Evolutionary conservation across 2,797 vertebrate species (phyloP), one percentile per base, ranked within the genome.

Genomic region (Trachurus trachurus): DNA sequence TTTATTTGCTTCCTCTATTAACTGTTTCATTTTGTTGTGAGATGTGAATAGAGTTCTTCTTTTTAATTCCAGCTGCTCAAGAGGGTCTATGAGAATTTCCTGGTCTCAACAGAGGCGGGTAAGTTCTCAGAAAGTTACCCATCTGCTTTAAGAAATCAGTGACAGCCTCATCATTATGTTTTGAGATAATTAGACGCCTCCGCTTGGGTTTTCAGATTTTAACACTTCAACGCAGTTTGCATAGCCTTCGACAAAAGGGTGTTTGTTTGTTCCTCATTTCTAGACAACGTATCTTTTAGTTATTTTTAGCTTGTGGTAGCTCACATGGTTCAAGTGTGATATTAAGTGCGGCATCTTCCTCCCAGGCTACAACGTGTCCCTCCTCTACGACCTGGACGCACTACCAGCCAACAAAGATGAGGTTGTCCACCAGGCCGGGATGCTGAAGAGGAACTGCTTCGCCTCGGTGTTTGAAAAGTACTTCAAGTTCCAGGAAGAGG

Each of bases 401-500:
- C 94, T 99, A 21, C 98, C 98, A 0, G 83, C 95, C 73, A 96
- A 97, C 82, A 99, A 97, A 88, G 97, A 98, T 0, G 95, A 97
- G 59, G 90, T 97, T 0, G 85, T 99, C 62, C 98, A 99, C 94
- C 98, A 99, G 94, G 98, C 98, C 0, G 98, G 98, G 85, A 99
- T 99, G 96, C 96, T 99, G 75, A 99, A 99, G 93, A 96, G 98
- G 86, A 99, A 99, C 94, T 99, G 98, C 93, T 99, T 99, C 62
- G 98, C 98, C 76, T 99, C 98, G 0, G 98, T 99, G 68, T 99
- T 99, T 45, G 98, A 99, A 88, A 99, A 99, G 87, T 99, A 99
- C 89, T 99, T 99, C 92, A 97, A 97, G 86, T 99, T 98, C 93
- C 98, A 99, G 92, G 98, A 98, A 73, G 98, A 99, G 70, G 98